Evolutionary conservation across 2,113 vertebrate species (phyloP).

Genomic region (Alexandromys fortis): DNA sequence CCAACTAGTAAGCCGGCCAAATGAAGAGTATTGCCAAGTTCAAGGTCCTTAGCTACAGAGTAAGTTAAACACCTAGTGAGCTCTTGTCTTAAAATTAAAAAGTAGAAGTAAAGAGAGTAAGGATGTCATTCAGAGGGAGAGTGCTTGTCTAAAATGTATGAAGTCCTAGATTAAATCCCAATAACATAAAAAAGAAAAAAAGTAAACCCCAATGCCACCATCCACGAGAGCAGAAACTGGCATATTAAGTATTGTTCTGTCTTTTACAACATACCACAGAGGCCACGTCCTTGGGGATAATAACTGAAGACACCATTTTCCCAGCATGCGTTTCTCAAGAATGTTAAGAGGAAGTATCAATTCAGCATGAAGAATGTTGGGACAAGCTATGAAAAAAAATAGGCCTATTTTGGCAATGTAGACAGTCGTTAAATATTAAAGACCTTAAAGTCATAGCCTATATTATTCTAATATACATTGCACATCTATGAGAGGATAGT

Average conservation of each 20-base stretch:
- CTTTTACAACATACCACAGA: not conserved
- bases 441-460: not conserved
- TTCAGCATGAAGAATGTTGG: constrained; percentile 7
- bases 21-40: not conserved
- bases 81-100: not conserved
- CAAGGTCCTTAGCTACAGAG: not conserved
- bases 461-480: constrained; percentile 25
- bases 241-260: not conserved
- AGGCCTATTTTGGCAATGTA: not conserved
- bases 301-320: not conserved
- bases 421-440: constrained; percentile 35
- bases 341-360: not conserved
- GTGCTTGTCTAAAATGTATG: not conserved
- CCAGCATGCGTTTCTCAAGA: not conserved
- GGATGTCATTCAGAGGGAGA: not conserved
- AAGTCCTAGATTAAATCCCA: not conserved
- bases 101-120: not conserved
- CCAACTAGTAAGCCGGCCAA: not conserved
- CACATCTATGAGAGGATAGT: constrained; percentile 30
- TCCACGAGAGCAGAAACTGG: not conserved
- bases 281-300: not conserved
- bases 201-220: not conserved
- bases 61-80: not conserved
- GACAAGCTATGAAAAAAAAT: not conserved
- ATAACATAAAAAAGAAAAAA: not conserved